phyloP scores from a whole-genome alignment of 2,113 vertebrate species.

The Oryzias curvinotus region DNA sequence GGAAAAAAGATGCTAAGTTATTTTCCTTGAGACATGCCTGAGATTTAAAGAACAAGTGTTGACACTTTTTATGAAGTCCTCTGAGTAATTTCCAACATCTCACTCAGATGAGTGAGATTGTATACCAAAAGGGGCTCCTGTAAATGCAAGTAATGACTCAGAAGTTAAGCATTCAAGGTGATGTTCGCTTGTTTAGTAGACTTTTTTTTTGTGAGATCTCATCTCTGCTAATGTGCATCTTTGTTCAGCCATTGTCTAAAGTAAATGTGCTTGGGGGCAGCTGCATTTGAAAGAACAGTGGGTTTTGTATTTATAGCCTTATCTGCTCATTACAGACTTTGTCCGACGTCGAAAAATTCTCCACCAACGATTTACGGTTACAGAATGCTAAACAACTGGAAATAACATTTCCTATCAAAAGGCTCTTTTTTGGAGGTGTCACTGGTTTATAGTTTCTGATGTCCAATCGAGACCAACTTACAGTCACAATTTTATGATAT shows the following conservation, averaged over 20 bases:
- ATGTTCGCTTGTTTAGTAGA: conserved; percentile 47
- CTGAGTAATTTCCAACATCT: conserved; percentile 41
- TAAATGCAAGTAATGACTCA: conserved; percentile 60
- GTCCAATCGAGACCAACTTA: no score
- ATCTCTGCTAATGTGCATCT: conserved; percentile 50
- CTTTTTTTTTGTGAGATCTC: conserved; percentile 44
- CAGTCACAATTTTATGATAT: no score
- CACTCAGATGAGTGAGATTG: conserved; percentile 19
- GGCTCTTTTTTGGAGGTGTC: no score
- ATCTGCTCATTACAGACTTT: conserved; percentile 59
- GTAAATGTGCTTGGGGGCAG: conserved; percentile 47
- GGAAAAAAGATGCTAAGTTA: conserved; percentile 2
- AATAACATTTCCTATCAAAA: conserved; percentile 22
- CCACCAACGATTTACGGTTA: conserved; percentile 27
- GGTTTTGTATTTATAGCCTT: conserved; percentile 51
- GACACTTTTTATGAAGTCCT: conserved; percentile 43
- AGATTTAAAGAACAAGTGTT: conserved; percentile 40
- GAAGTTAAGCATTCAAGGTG: conserved; percentile 67
- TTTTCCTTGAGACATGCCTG: conserved; percentile 12
- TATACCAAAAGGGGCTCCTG: conserved; percentile 35
- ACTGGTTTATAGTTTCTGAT: no score
- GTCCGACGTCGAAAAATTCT: conserved; percentile 46
- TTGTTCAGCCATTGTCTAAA: conserved; percentile 54
- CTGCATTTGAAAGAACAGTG: conserved; percentile 13
- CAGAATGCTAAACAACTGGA: conserved; percentile 45